Base-by-base conservation (phyloP, 2,113 vertebrate genomes). In the Grammomys dolichurus region DNA sequence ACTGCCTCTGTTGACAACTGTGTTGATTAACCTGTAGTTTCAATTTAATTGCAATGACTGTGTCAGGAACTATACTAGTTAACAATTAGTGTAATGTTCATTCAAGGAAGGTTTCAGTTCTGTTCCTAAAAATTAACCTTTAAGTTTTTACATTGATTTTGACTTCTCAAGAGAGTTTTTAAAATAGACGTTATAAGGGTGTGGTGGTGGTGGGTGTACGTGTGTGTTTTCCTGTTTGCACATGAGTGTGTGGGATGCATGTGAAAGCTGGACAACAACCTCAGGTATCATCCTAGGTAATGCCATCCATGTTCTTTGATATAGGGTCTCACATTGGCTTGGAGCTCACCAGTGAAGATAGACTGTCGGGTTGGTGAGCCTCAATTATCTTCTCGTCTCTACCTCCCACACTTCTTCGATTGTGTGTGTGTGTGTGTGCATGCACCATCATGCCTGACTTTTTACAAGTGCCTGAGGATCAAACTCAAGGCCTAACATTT, bases 91-190 rank as follows among this genome's bases (percentile, higher is more conserved):
- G 4, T 2, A 58, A 17, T 70, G 5, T 84, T 86, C 73, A n/a
- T 78, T 94, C 67, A 92, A 92, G n/a, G 28, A 5, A 87, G 12
- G 58, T 95, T 97, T 89, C 24, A 43, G 19, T 91, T 95, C 67
- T 89, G 5, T 43, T 78, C 54, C 63, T 82, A 48, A 67, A 80
- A 89, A 92, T 43, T 63, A 28, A 75, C 65, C 56, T 87, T 94
- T 84, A 96, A 95, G 43, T 46, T 77, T 95, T 69, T 75, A 43
- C 11, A 60, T n/a, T 96, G 46, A 80, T 67, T 97, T 84, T 88
- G 10, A 22, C 87, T 96, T 92, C 73, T 86, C 86, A 51, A 86
- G 67, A 3, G 77, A 80, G 58, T 70, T 90, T 70, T 60, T 20
- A 67, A 69, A 73, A 16, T 48, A 48, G 0, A 31, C 24, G 20